Percentiles rank a stretch among this genome's conserved stretches.
phyloP scores from a whole-genome alignment of 35 echinoderm and acorn worm genomes.

The Anneissia japonica region DNA sequence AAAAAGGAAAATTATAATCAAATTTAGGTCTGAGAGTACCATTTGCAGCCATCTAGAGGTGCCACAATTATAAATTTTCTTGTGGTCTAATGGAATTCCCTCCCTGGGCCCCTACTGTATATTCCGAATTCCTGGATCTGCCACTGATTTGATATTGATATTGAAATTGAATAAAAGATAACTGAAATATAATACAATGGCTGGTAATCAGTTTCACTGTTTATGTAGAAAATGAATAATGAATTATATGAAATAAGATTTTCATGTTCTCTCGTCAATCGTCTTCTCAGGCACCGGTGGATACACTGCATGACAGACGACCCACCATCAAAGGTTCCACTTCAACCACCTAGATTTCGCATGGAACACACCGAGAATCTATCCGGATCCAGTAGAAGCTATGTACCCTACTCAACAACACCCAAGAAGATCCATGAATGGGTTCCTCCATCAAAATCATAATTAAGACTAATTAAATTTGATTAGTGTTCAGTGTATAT shows the following conservation, averaged over 20 bases:
- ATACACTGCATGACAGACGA: constrained; percentile 90
- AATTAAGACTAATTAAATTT: not conserved
- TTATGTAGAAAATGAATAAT: not conserved
- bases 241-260: not conserved
- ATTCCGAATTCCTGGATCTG: no score
- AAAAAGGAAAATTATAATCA: no score
- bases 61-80: no score
- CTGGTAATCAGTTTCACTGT: no score
- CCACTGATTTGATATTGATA: no score
- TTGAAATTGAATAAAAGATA: no score
- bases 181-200: no score
- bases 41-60: no score
- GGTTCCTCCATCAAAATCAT: constrained; percentile 53
- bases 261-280: not conserved
- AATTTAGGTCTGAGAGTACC: no score
- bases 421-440: constrained; percentile 80
- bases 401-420: constrained; percentile 72
- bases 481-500: not conserved
- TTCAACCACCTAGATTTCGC: constrained; percentile 51
- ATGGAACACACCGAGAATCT: constrained; percentile 73
- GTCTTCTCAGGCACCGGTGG: constrained; percentile 80
- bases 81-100: no score
- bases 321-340: constrained; percentile 68
- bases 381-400: constrained; percentile 68
- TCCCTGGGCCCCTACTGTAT: no score